Percentiles rank a stretch among this genome's conserved stretches.
Evolutionary conservation across 2,888 invertebrate genomes (phyloP).

Genomic region (Eupithecia vulgata): DNA sequence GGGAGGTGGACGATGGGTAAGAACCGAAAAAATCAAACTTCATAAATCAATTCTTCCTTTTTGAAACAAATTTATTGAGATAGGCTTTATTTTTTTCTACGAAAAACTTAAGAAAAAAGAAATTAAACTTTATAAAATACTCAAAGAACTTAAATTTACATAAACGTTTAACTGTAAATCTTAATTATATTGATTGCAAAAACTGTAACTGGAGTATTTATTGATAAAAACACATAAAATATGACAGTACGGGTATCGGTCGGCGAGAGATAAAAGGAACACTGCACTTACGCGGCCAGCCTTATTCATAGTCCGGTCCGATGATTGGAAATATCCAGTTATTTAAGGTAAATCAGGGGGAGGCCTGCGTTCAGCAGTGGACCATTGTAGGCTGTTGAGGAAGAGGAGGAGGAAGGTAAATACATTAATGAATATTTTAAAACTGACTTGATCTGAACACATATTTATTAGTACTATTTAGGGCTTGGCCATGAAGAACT

Average conservation of each 20-base stretch:
- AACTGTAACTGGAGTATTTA: slow-evolving; percentile 62
- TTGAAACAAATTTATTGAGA: not conserved
- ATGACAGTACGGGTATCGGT: slow-evolving; percentile 69
- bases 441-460: no score
- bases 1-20: no score
- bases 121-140: not conserved
- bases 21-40: no score
- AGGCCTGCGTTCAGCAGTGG: no score
- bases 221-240: slow-evolving; percentile 76
- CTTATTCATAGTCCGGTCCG: slow-evolving; percentile 63
- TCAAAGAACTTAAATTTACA: slow-evolving; percentile 14
- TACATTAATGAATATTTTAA: no score
- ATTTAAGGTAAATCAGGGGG: not conserved
- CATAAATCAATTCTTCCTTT: no score
- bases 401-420: no score
- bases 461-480: no score
- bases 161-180: slow-evolving; percentile 48
- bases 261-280: slow-evolving; percentile 75
- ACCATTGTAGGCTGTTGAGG: no score
- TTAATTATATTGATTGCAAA: slow-evolving; percentile 57
- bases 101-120: not conserved
- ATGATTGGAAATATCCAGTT: not conserved
- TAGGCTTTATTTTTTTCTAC: not conserved
- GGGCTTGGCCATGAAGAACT: no score
- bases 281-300: slow-evolving; percentile 77